These are phyloP conservation scores for Synergus japonicus DNA, from an alignment of 2,888 invertebrate species.

Conservation along the genomic window DNA sequence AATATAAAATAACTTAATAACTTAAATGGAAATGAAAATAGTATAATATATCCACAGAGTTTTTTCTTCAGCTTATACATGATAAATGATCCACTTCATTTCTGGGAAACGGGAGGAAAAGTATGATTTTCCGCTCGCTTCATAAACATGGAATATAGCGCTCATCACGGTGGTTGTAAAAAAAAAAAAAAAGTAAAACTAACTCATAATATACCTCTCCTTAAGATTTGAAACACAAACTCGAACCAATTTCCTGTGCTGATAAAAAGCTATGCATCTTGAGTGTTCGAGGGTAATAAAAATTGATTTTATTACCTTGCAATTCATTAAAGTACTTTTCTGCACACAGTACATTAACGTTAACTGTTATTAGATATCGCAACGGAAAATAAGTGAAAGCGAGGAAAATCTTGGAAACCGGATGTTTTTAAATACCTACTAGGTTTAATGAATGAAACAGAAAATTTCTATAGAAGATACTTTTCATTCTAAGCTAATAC, in stretches of 20 bases:
- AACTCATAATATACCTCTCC: no score
- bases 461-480: background rate
- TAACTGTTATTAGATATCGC: conserved; percentile 22
- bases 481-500: conserved; percentile 10
- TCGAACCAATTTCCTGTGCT: background rate
- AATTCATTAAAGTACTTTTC: background rate
- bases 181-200: no score
- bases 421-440: conserved; percentile 38
- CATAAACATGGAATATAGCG: no score
- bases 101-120: no score
- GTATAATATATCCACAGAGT: no score
- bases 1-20: no score
- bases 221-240: background rate
- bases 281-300: background rate
- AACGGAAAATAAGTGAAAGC: conserved; percentile 16
- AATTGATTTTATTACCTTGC: conserved; percentile 6
- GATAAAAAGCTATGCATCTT: background rate
- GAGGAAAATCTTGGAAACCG: conserved; percentile 29
- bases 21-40: no score
- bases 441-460: background rate
- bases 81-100: no score
- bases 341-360: conserved; percentile 28
- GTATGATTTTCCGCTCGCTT: no score
- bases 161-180: no score
- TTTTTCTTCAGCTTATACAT: background rate